These are phyloP conservation scores for Schizaphis graminum DNA, from an alignment of 2,888 invertebrate species.

Conservation along the genomic window DNA sequence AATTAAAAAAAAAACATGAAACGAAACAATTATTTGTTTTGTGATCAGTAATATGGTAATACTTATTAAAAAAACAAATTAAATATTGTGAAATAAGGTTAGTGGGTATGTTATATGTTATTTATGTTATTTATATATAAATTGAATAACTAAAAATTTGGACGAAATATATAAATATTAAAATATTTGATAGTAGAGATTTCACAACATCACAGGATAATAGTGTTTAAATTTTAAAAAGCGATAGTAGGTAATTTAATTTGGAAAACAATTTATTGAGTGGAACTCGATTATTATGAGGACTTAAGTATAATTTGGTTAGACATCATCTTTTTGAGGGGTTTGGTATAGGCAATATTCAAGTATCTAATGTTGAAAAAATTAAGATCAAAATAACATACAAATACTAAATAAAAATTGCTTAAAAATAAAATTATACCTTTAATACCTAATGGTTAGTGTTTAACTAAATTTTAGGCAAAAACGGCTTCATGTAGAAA, in stretches of 20 bases:
- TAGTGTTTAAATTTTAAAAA: not conserved
- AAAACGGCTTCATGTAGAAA: not conserved
- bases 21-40: not conserved
- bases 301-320: not conserved
- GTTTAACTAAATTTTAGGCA: not conserved
- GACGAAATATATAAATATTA: not conserved
- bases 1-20: not conserved
- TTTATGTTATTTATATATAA: not conserved
- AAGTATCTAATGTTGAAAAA: not conserved
- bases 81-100: not conserved
- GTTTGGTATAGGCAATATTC: not conserved
- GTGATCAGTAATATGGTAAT: not conserved
- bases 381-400: not conserved
- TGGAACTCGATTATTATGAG: not conserved
- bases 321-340: not conserved
- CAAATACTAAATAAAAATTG: not conserved
- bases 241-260: not conserved
- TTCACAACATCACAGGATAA: not conserved
- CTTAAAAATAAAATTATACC: not conserved
- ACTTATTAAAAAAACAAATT: not conserved
- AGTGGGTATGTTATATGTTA: not conserved
- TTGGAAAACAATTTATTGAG: not conserved
- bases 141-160: not conserved
- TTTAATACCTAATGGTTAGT: not conserved
- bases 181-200: not conserved